Conservation (phyloP, 2,888 invertebrate species). For the Tetheella fluctuosa region DNA sequence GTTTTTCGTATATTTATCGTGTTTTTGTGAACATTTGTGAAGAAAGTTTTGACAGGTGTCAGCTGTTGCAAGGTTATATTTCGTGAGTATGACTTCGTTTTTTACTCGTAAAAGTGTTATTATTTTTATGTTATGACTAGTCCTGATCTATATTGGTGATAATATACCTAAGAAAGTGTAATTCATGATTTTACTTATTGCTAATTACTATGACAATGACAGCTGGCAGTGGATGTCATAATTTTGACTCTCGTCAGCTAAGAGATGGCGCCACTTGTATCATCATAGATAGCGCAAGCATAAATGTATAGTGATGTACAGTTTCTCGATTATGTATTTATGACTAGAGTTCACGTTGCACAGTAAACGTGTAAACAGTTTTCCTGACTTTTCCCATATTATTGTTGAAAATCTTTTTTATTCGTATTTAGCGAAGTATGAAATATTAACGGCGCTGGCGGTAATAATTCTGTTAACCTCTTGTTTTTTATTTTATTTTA, state of each 20-base stretch:
- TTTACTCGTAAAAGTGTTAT: slow-evolving; percentile 17
- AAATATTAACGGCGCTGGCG: background rate
- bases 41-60: slow-evolving; percentile 79
- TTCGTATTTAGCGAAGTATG: background rate
- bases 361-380: background rate
- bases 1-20: slow-evolving; percentile 50
- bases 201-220: slow-evolving; percentile 48
- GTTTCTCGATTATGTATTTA: slow-evolving; percentile 4
- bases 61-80: slow-evolving; percentile 60
- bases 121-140: slow-evolving; percentile 9
- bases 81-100: slow-evolving; percentile 51
- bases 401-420: background rate
- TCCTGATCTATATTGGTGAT: slow-evolving; percentile 5
- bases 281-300: background rate
- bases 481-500: too few species aligned
- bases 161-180: slow-evolving; percentile 34
- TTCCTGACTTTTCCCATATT: background rate
- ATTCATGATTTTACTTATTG: background rate
- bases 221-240: slow-evolving; percentile 24
- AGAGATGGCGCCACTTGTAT: slow-evolving; percentile 60
- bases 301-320: background rate
- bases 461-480: too few species aligned
- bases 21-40: slow-evolving; percentile 80
- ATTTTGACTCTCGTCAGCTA: slow-evolving; percentile 21
- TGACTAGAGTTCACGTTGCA: background rate